Evolutionary conservation across 2,888 invertebrate genomes (phyloP), one percentile per base, ranked within the genome.

Genomic region (Mythimna pallens): DNA sequence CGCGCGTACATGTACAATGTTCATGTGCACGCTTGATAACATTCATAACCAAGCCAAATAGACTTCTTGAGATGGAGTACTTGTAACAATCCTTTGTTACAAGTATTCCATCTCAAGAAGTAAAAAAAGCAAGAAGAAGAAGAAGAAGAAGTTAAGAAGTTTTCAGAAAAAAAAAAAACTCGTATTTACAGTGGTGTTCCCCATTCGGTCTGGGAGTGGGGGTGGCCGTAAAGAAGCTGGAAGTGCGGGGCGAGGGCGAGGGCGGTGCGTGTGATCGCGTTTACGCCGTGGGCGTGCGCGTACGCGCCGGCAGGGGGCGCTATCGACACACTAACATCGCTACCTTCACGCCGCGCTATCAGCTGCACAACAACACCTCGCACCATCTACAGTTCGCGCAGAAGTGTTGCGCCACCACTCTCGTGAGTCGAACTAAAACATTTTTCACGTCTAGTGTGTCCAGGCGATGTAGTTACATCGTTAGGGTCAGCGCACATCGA

Each of bases 241-340:
- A 94, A 83, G 93, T 94, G 58, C 95, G 96, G 74, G 95, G 92
- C 78, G 76, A 80, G 82, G 72, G 83, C 66, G 94, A 66, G 92
- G 91, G 71, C 47, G 95, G 93, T 57, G 93, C 92, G 77, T 83
- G 80, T 83, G 97, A 89, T 97, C 98, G 78, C 83, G 98, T 98
- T 74, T 98, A 97, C 93, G 97, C 98, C 72, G 98, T 99, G 88
- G 99, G 99, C 74, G 98, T 99, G 82, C 98, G 98, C 89, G 98
- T 99, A 68, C 97, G 98, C 73, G 97, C 97, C 61, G 99, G 99
- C 0, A 97, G 98, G 86, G 99, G 99, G 55, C 97, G 98, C 86
- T 99, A 99, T 96, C 97, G 98, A 12, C 97, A 98, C 89, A 99
- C 99, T 47, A 98, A 98, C 91, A 98, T 99, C 86, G 98, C 99